Conservation (phyloP, 2,888 invertebrate species). For the Cynaeus angustus region DNA sequence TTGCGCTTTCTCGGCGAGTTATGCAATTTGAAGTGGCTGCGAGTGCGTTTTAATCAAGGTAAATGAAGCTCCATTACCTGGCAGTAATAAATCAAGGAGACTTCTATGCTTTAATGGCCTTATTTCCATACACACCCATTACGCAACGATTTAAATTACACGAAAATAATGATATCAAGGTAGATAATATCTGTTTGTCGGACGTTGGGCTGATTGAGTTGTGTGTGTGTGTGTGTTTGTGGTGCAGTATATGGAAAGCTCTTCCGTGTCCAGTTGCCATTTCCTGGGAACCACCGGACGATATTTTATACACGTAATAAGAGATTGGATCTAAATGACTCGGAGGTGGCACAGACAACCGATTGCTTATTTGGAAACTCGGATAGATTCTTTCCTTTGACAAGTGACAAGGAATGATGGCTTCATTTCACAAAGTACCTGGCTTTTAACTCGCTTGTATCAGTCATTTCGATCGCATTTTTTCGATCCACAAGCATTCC, state of each 20-base stretch:
- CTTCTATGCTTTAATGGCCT: constrained; percentile 63
- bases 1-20: constrained; percentile 50
- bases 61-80: constrained; percentile 61
- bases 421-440: constrained; percentile 55
- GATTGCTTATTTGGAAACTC: constrained; percentile 61
- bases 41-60: constrained; percentile 61
- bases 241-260: constrained; percentile 27
- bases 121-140: constrained; percentile 67
- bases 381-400: constrained; percentile 55
- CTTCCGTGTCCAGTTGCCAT: constrained; percentile 66
- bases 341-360: constrained; percentile 62
- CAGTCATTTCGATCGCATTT: constrained; percentile 50
- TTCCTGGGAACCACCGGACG: constrained; percentile 65
- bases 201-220: constrained; percentile 66
- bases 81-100: constrained; percentile 62
- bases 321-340: constrained; percentile 67
- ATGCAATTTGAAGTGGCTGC: constrained; percentile 36
- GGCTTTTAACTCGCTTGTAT: constrained; percentile 49
- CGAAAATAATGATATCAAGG: constrained; percentile 65
- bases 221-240: constrained; percentile 49
- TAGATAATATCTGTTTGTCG: constrained; percentile 65
- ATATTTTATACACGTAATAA: constrained; percentile 67
- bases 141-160: constrained; percentile 67
- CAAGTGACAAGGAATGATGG: constrained; percentile 58
- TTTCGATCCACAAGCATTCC: constrained; percentile 35